Percentiles rank a stretch among this genome's conserved stretches.
Conservation (phyloP, 1,140 invertebrate species). For the Metaphire vulgaris region DNA sequence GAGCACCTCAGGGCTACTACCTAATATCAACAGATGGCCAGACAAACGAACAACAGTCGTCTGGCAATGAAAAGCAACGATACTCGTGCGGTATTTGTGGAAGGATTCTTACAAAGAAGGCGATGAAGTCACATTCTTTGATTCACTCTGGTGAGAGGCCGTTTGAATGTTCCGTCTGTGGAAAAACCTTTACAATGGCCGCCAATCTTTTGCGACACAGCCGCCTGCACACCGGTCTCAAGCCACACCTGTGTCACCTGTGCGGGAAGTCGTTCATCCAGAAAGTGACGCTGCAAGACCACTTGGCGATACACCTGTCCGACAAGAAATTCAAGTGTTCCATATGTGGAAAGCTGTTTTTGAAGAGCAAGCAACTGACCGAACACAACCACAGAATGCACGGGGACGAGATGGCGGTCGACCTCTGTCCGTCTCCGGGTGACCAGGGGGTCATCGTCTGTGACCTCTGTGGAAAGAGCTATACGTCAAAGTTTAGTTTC, state of each 20-base stretch:
- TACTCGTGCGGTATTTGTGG: constrained; percentile 69
- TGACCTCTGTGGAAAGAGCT: constrained; percentile 60
- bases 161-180: constrained; percentile 43
- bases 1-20: too few species aligned
- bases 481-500: constrained; percentile 86
- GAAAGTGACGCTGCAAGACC: constrained; percentile 87
- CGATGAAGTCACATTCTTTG: constrained; percentile 4
- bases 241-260: constrained; percentile 1
- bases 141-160: constrained; percentile 36
- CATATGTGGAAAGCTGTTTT: constrained; percentile 72
- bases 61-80: constrained; percentile 48
- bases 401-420: neutral
- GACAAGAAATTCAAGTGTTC: constrained; percentile 49
- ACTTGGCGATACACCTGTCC: constrained; percentile 59
- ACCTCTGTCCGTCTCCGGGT: neutral
- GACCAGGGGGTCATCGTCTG: constrained; percentile 77
- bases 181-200: constrained; percentile 49
- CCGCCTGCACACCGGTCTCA: neutral
- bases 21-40: too few species aligned
- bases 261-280: constrained; percentile 76
- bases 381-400: neutral
- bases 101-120: constrained; percentile 43
- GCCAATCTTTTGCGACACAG: constrained; percentile 38
- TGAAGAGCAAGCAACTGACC: constrained; percentile 1
- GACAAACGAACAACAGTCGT: too few species aligned